Evolutionary conservation across 2,888 invertebrate species (phyloP), one percentile per base, ranked within the genome.

Genomic region (Operophtera brumata): DNA sequence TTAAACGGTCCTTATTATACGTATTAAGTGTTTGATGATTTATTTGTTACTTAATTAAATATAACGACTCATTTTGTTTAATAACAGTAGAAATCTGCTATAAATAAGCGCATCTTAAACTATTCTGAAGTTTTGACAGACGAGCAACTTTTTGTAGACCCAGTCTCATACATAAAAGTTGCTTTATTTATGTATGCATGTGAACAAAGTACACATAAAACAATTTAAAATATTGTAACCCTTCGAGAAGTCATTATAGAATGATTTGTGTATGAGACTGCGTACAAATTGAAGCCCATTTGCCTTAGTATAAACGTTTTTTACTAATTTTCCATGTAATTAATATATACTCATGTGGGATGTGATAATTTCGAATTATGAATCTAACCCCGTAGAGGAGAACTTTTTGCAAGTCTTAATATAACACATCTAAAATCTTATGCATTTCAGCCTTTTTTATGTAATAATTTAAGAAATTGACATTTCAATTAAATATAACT

Each of bases 311-410:
- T 40, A 32, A 20, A 26, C 35, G 2, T 39, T 43, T 34, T 25
- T 44, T 13, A 40, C 25, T 47, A 10, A 41, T 52, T 43, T 28
- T 9, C 9, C 26, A 34, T 54, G 34, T 11, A 46, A 26, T 30
- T 46, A 59, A 59, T 58, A 59, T 58, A 59, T 57, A 60, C 52
- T 62, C 55, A 61, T 49, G 40, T 49, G 55, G 57, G 45, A 62
- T 59, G 64, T 68, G 64, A 64, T 60, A 64, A 62, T 58, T 57
- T 57, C 11, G 45, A 61, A 42, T 54, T 54, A 50, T 55, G 55
- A 54, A 67, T 70, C 69, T 84, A 80, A 83, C 80, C 80, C 84
- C 84, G 84, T 84, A 84, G 81, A 66, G 59, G 67, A 64, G 70
- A 67, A 65, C 66, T 62, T 64, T n/a, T 67, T 10, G 71, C 77